Evolutionary conservation across 92 coral and sea anemone genomes (phyloP).

Genomic region (Bergia puertoricense): DNA sequence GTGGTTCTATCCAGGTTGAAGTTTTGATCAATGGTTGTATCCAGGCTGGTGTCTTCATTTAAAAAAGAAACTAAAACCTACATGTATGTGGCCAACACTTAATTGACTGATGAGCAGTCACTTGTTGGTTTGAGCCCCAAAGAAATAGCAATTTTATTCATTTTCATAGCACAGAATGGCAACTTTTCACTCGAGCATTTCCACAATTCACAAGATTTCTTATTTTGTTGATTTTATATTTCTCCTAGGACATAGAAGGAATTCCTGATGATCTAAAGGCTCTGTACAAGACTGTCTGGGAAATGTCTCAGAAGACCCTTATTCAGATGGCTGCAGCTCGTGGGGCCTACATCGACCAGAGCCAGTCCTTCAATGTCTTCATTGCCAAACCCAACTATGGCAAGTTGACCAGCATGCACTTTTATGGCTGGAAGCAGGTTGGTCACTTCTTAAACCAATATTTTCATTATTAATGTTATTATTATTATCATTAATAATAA

Average conservation of each 20-base stretch:
- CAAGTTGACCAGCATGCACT: slow-evolving; percentile 97
- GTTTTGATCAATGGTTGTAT: too few species aligned
- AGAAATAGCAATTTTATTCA: too few species aligned
- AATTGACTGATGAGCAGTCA: too few species aligned
- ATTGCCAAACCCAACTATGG: slow-evolving; percentile 84
- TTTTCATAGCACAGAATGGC: too few species aligned
- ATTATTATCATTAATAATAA: background rate
- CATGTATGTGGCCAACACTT: too few species aligned
- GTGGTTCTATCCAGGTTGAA: too few species aligned
- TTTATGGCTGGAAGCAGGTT: slow-evolving; percentile 99
- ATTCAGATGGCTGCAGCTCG: slow-evolving; percentile 98
- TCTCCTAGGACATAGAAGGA: slow-evolving; percentile 76
- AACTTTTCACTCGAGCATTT: too few species aligned
- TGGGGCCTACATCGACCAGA: slow-evolving; percentile 98
- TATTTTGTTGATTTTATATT: background rate
- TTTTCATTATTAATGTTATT: background rate
- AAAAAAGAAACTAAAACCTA: too few species aligned
- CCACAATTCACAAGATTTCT: too few species aligned
- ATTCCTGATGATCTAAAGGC: slow-evolving; percentile 87
- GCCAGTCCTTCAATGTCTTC: slow-evolving; percentile 97
- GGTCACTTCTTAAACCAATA: background rate
- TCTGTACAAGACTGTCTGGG: slow-evolving; percentile 98
- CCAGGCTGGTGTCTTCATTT: too few species aligned
- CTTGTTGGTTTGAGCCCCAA: too few species aligned
- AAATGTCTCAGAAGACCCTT: slow-evolving; percentile 85